Evolutionary conservation across 2,113 vertebrate genomes (phyloP), one percentile per base, ranked within the genome.

Genomic region (Phaethon lepturus): DNA sequence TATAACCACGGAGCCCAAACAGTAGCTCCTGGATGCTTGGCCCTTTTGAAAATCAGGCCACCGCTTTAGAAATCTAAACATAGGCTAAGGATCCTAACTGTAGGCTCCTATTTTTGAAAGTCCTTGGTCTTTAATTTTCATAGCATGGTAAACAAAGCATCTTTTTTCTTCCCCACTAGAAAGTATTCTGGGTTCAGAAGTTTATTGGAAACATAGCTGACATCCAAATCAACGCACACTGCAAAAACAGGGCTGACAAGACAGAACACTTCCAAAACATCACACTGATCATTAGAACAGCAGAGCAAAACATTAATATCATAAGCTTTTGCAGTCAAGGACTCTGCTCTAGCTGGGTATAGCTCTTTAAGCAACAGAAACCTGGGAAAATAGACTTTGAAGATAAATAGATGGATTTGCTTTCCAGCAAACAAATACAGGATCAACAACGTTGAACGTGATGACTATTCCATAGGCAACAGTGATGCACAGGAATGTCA

Each of bases 191-290:
- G 55, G 95, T 96, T 97, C 96, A 96, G 95, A 96, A 96, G 96
- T 97, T 97, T 96, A 95, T 93, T 96, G 94, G 96, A 96, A 96
- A 93, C 89, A 85, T 35, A 83, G 88, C 76, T 96, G 96, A 96
- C 97, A 97, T 95, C 82, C 94, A 94, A 96, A 97, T 97, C 96
- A 97, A 95, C 92, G 86, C 76, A 97, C 74, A 76, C 97, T 96
- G 95, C 93, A 96, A 94, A 95, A 95, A 94, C 90, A 95, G 91
- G 91, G 90, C 75, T 97, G 96, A 97, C 96, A 97, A 96, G 96
- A 96, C 87, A 95, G 95, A 95, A 96, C 96, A 73, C 87, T 96
- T 95, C 69, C 95, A 96, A 94, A 97, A 97, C 95, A 90, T 96
- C 96, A 96, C 91, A 77, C 86, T 90, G 96, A 97, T 97, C 95